These are phyloP conservation scores for Pseudocheirus occidentalis DNA, from an alignment of 2,797 vertebrate species.

Conservation along the genomic window DNA sequence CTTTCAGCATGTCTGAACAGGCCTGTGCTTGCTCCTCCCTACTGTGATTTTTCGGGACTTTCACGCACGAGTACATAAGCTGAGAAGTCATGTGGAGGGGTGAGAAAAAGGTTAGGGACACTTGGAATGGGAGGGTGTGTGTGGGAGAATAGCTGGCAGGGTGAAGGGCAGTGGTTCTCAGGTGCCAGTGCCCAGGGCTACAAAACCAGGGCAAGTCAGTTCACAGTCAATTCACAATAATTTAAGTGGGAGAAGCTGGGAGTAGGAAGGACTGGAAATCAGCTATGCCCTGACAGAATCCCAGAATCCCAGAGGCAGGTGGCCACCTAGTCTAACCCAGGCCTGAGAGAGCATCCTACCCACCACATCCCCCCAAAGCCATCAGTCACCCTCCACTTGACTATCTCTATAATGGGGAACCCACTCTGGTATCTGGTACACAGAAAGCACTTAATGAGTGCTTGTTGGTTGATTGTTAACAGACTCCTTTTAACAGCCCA, in stretches of 20 bases:
- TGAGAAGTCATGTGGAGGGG: neutral
- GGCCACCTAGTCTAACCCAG: neutral
- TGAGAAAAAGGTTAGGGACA: neutral
- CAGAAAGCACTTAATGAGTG: neutral
- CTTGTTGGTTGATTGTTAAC: neutral
- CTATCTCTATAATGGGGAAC: neutral
- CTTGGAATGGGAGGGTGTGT: neutral
- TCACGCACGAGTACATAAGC: neutral
- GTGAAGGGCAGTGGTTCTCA: neutral
- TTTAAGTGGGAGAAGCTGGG: neutral
- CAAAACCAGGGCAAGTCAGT: neutral
- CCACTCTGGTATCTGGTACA: neutral
- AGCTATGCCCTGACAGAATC: neutral
- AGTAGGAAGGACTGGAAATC: fast-evolving
- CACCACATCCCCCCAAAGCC: neutral
- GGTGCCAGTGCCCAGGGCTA: neutral
- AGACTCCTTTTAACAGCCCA: neutral
- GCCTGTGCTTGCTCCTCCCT: neutral
- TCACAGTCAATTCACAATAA: neutral
- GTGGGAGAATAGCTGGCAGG: neutral
- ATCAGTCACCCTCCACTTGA: neutral
- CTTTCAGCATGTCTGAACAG: neutral
- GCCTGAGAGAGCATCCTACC: neutral
- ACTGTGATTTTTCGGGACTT: neutral
- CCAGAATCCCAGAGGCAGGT: neutral